Conservation (phyloP, 53 echinoderm and acorn worm genomes). For the Hippasteria phrygiana region DNA sequence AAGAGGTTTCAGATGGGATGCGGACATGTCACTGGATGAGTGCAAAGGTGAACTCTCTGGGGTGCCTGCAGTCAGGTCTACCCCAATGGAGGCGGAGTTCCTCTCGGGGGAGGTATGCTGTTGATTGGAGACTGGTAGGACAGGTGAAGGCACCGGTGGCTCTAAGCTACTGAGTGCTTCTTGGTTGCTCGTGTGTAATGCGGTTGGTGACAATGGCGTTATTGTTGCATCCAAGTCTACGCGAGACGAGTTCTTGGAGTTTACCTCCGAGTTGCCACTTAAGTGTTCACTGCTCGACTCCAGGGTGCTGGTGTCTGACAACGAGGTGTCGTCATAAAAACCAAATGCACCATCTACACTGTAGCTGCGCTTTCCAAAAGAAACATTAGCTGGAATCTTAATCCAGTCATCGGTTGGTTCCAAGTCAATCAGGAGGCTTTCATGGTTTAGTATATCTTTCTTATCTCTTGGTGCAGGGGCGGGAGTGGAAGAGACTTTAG, state of each 20-base stretch:
- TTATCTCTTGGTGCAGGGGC: constrained; percentile 25
- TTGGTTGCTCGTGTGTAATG: constrained; percentile 33
- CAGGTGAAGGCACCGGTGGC: constrained; percentile 22
- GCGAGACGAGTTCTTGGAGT: constrained; percentile 50
- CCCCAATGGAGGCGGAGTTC: constrained; percentile 51
- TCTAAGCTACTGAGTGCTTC: neutral
- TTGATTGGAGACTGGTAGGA: neutral
- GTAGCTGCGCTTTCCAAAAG: constrained; percentile 73
- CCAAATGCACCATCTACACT: constrained; percentile 77
- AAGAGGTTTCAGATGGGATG: constrained; percentile 54
- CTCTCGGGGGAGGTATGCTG: constrained; percentile 16
- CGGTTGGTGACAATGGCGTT: constrained; percentile 32
- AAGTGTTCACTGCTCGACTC: constrained; percentile 59
- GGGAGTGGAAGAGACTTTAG: neutral
- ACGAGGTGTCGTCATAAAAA: constrained; percentile 29
- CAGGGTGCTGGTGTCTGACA: constrained; percentile 70
- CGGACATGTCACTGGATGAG: constrained; percentile 1
- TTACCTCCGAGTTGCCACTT: constrained; percentile 49
- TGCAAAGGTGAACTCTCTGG: constrained; percentile 64
- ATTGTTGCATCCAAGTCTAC: constrained; percentile 75
- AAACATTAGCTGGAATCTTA: constrained; percentile 19
- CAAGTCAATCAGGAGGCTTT: constrained; percentile 65
- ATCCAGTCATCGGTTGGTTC: constrained; percentile 48
- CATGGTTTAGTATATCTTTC: constrained; percentile 36
- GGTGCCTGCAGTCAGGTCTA: constrained; percentile 83